A percentile compares a stretch with the other conserved stretches of the same genome.
These are phyloP conservation scores for Paradoxurus hermaphroditus DNA, from an alignment of 2,113 vertebrate species.

Conservation along the genomic window DNA sequence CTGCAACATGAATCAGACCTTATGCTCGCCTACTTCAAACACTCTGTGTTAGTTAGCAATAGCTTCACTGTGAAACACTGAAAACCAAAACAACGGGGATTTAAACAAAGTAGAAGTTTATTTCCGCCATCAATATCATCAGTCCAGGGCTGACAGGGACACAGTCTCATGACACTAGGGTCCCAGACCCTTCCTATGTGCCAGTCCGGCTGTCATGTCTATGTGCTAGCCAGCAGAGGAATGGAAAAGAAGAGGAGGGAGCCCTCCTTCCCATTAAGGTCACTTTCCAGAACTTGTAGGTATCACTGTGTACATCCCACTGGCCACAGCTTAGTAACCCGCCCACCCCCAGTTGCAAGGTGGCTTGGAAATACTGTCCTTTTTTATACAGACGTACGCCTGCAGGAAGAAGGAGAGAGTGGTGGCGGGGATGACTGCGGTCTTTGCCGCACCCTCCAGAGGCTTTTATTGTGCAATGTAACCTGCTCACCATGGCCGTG, in stretches of 20 bases:
- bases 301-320: not conserved
- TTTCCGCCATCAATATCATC: not conserved
- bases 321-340: not conserved
- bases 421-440: not conserved
- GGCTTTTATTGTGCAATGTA: not conserved
- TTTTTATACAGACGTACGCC: not conserved
- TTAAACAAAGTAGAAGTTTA: not conserved
- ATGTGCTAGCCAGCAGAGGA: not conserved
- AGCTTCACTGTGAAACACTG: not conserved
- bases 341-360: not conserved
- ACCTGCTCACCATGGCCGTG: accelerated
- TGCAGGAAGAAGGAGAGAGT: not conserved
- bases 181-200: not conserved
- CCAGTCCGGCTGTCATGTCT: not conserved
- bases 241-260: not conserved
- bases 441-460: not conserved
- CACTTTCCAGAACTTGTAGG: not conserved
- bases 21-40: not conserved
- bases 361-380: not conserved
- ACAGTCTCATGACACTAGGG: not conserved
- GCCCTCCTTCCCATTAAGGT: not conserved
- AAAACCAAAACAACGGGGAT: not conserved
- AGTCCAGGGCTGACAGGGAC: not conserved
- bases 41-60: not conserved
- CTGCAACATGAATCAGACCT: not conserved